A percentile compares a stretch with the other conserved stretches of the same genome.
phyloP scores from a whole-genome alignment of 1,140 invertebrate genomes.

The Drosophila kikkawai region DNA sequence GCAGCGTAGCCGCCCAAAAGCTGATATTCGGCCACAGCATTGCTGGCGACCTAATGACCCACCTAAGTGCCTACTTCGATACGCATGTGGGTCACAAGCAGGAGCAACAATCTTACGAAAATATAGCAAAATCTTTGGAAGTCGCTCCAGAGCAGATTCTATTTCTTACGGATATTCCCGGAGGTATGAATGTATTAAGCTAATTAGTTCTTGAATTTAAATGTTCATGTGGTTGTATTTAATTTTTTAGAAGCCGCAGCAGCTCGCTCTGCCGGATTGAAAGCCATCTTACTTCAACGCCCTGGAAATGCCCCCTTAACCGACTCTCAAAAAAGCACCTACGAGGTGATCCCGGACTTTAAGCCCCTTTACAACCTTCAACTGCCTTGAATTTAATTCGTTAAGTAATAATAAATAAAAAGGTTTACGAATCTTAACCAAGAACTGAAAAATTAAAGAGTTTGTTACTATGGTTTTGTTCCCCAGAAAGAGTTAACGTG shows the following conservation, averaged over 20 bases:
- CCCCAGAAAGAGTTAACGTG: too few species aligned
- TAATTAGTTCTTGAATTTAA: background rate
- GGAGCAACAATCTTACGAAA: slow-evolving; percentile 90
- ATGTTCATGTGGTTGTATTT: background rate
- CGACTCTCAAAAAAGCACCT: slow-evolving; percentile 55
- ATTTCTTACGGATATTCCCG: slow-evolving; percentile 94
- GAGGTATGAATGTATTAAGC: slow-evolving; percentile 87
- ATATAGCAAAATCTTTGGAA: slow-evolving; percentile 90
- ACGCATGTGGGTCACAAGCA: slow-evolving; percentile 93
- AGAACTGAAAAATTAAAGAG: background rate
- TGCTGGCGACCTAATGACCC: slow-evolving; percentile 91
- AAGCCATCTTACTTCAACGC: slow-evolving; percentile 89
- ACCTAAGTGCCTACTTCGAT: slow-evolving; percentile 94
- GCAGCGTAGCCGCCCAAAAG: slow-evolving; percentile 96
- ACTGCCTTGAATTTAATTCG: slow-evolving; percentile 14
- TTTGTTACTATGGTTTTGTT: background rate
- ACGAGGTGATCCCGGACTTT: slow-evolving; percentile 42
- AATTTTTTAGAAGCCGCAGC: slow-evolving; percentile 90
- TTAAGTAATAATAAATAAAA: background rate
- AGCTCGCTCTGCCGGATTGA: slow-evolving; percentile 90
- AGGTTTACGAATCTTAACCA: background rate
- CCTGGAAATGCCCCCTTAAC: slow-evolving; percentile 89
- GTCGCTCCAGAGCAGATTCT: slow-evolving; percentile 89
- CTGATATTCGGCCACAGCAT: slow-evolving; percentile 92
- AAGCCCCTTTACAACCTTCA: slow-evolving; percentile 6